A percentile compares a stretch with the other conserved stretches of the same genome.
phyloP scores from a whole-genome alignment of 2,888 invertebrate genomes.

The Camptogramma bilineatum region DNA sequence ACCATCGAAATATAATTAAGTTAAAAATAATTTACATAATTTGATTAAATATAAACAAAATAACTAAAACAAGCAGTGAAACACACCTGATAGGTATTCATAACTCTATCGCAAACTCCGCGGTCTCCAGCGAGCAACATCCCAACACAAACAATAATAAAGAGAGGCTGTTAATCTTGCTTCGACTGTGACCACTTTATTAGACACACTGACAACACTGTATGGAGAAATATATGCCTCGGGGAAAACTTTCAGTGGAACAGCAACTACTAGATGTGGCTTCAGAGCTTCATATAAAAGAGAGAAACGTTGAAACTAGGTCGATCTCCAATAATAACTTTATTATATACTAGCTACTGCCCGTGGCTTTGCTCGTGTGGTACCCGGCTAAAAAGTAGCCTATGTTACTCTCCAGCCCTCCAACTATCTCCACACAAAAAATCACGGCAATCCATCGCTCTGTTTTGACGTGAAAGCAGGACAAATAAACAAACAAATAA shows the following conservation, averaged over 20 bases:
- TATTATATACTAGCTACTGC: too few species aligned
- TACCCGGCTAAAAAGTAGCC: too few species aligned
- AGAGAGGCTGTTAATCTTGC: constrained; percentile 81
- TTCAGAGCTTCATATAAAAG: neutral
- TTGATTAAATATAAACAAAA: neutral
- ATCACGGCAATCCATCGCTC: too few species aligned
- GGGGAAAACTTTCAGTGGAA: constrained; percentile 68
- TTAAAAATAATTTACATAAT: too few species aligned
- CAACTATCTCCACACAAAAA: too few species aligned
- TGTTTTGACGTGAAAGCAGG: too few species aligned
- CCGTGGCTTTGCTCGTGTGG: too few species aligned
- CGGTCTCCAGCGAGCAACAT: constrained; percentile 12
- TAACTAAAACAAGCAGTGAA: neutral
- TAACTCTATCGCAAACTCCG: constrained; percentile 25
- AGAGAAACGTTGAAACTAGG: too few species aligned
- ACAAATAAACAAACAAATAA: too few species aligned
- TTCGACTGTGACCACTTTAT: constrained; percentile 84
- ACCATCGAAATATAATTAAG: too few species aligned
- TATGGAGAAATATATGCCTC: constrained; percentile 81
- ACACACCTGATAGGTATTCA: constrained; percentile 40
- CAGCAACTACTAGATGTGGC: constrained; percentile 49
- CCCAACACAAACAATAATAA: constrained; percentile 76
- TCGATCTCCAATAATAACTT: too few species aligned
- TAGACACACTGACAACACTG: constrained; percentile 74
- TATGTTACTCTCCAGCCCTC: too few species aligned